phyloP scores from a whole-genome alignment of 1,140 invertebrate genomes.

The Drosophila cardini region DNA sequence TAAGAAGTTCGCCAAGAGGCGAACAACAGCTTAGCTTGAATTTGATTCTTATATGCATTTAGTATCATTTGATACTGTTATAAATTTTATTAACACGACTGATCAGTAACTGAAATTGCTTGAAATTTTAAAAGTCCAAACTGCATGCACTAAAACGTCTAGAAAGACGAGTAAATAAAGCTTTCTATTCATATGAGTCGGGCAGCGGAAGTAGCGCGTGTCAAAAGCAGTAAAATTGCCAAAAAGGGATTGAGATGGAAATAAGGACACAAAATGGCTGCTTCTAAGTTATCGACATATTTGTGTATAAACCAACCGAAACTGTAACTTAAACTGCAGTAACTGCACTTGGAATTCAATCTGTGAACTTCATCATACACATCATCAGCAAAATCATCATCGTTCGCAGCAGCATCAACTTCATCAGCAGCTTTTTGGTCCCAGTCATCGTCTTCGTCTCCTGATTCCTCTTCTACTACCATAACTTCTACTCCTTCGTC shows the following conservation, averaged over 20 bases:
- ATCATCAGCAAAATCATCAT: neutral
- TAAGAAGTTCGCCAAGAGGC: constrained; percentile 40
- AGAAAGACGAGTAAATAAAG: constrained; percentile 5
- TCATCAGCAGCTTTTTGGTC: constrained; percentile 35
- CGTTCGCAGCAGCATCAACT: neutral
- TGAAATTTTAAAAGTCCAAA: too few species aligned
- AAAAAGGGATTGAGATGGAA: constrained; percentile 60
- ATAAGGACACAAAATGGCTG: neutral
- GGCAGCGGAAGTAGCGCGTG: constrained; percentile 44
- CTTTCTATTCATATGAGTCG: constrained; percentile 26
- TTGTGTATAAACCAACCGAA: constrained; percentile 17
- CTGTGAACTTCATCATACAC: constrained; percentile 7
- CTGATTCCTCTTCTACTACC: constrained; percentile 26
- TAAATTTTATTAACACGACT: too few species aligned
- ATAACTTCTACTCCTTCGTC: constrained; percentile 47
- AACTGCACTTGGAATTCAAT: constrained; percentile 4
- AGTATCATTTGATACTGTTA: neutral
- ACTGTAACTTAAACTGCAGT: constrained; percentile 17
- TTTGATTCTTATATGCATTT: constrained; percentile 10
- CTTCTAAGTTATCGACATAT: constrained; percentile 4
- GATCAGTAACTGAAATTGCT: too few species aligned
- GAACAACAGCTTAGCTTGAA: constrained; percentile 29
- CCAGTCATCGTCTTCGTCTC: neutral
- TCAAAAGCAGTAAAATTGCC: constrained; percentile 75
- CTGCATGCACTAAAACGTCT: neutral